Evolutionary conservation across 2,888 invertebrate genomes (phyloP), one percentile per base, ranked within the genome.

Genomic region (Drosophila nr. perissopoda): DNA sequence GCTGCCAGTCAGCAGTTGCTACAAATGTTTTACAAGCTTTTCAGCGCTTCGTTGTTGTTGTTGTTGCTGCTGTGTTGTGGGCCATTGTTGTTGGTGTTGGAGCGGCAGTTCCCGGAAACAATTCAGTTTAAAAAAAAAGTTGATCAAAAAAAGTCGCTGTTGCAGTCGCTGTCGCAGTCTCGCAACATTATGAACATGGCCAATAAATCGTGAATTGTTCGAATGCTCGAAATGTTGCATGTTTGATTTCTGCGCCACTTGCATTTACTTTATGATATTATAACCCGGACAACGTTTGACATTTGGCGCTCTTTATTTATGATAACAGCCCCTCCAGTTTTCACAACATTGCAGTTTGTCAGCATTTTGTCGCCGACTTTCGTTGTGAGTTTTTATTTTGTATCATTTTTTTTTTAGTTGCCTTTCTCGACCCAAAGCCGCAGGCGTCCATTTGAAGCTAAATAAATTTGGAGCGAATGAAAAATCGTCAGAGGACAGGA

Each of bases 11-110:
- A 72, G 79, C 82, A 88, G 87, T 85, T 87, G 87, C 82, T 83
- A 87, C 89, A 89, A 89, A 86, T 82, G 86, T 86, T 88, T 86
- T 89, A 89, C 87, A 83, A 86, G 86, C 81, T 87, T 86, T 88
- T 82, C 89, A 88, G 89, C 89, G 89, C 84, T 89, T 87, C 71
- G 74, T 63, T 76, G 61, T 59, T 74, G 68, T 51, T 74, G 73
- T 54, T 70, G 57, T n/a, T n/a, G 62, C 29, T 77, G 76, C 61
- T 69, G 63, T 58, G 82, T 58, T 76, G 71, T 69, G 58, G 54
- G 33, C 67, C 79, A 80, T 84, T 87, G 85, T 72, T 83, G 76
- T 76, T 79, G 77, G 75, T 75, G 74, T 80, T 78, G 81, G 73
- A 75, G 72, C 79, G 73, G 77, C 87, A 85, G 85, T 89, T 89